Evolutionary conservation across 1,140 invertebrate genomes (phyloP).

Genomic region (Trachymyrmex septentrionalis): DNA sequence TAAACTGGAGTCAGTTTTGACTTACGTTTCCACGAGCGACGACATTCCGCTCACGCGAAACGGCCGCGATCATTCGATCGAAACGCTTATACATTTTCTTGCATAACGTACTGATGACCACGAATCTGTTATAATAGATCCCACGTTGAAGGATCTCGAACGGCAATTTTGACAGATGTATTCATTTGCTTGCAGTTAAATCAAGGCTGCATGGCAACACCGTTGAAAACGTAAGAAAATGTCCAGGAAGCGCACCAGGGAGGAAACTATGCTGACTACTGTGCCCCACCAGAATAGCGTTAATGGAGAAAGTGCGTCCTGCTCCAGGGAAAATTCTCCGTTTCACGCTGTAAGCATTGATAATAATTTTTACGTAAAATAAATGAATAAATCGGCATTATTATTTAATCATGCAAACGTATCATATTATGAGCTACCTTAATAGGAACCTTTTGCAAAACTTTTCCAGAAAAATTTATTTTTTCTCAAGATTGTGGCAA

Average conservation of each 20-base stretch:
- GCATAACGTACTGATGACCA: not conserved
- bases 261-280: slow-evolving; percentile 75
- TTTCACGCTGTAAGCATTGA: slow-evolving; percentile 75
- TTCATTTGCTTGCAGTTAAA: slow-evolving; percentile 24
- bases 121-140: not conserved
- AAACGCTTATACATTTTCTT: not conserved
- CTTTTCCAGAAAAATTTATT: slow-evolving; percentile 14
- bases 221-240: slow-evolving; percentile 73
- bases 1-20: not conserved
- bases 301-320: slow-evolving; percentile 76
- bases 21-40: not conserved
- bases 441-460: not conserved
- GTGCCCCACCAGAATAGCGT: slow-evolving; percentile 59
- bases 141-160: not conserved
- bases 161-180: not conserved
- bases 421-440: not conserved
- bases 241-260: slow-evolving; percentile 79
- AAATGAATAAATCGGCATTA: not conserved
- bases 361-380: not conserved
- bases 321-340: slow-evolving; percentile 73
- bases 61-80: not conserved
- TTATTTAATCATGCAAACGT: not conserved
- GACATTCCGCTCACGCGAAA: not conserved
- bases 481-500: not conserved
- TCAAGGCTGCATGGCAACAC: slow-evolving; percentile 68